Evolutionary conservation across 2,113 vertebrate species (phyloP).

Genomic region (Cochlearius cochlearius): DNA sequence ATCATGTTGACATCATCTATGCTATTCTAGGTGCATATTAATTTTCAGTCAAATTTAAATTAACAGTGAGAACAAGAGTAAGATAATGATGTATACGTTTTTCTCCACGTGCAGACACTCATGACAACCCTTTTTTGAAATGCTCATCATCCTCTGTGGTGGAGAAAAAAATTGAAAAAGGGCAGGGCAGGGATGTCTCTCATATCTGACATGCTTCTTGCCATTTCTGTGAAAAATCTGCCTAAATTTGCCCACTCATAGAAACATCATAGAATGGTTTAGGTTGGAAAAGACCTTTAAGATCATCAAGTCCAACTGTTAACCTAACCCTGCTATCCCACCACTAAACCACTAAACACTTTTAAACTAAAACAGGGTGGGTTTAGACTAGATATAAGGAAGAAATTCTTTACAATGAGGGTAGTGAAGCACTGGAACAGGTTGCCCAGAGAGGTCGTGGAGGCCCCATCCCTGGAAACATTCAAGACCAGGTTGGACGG

Average conservation of each 20-base stretch:
- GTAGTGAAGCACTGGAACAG: too few species aligned
- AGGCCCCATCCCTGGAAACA: too few species aligned
- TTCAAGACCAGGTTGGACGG: too few species aligned
- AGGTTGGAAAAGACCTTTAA: too few species aligned
- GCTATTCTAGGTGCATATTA: neutral
- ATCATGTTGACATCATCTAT: neutral
- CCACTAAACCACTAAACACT: too few species aligned
- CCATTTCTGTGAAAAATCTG: neutral
- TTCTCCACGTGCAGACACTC: neutral
- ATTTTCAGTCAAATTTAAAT: neutral
- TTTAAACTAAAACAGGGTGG: too few species aligned
- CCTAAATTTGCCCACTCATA: neutral
- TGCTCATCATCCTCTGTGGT: neutral
- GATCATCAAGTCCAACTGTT: too few species aligned
- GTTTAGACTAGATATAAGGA: too few species aligned
- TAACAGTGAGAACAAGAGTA: neutral
- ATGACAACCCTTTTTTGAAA: neutral
- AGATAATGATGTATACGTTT: neutral
- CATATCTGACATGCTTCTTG: neutral
- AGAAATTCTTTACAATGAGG: too few species aligned
- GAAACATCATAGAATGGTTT: too few species aligned
- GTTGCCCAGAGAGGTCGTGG: too few species aligned
- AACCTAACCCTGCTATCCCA: too few species aligned
- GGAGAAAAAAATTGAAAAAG: neutral
- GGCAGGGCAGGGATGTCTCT: neutral